Base-by-base conservation (phyloP, 2,113 vertebrate genomes). In the Vicugna pacos region DNA sequence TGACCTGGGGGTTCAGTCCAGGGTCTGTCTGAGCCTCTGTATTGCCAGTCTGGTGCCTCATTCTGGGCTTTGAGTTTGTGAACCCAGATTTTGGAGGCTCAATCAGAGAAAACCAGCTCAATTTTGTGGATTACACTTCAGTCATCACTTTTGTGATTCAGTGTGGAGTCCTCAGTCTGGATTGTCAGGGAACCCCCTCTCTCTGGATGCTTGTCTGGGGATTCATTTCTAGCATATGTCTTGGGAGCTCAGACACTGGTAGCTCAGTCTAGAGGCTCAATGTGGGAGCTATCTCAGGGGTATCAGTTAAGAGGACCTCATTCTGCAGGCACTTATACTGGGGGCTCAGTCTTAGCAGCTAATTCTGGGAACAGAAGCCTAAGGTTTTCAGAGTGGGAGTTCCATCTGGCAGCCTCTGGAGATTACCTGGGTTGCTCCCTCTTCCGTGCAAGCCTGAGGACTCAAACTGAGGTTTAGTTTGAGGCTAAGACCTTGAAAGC, bases 281-380 rank as follows among this genome's bases (percentile, higher is more conserved):
- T 75, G 80, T 62, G 79, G 56, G 69, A 75, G 26, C 69, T 75
- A 64, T 19, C n/a, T 65, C 35, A 35, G 10, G 38, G 9, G 16
- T 20, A 19, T 84, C 56, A 85, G 26, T 94, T 52, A 35, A 94
- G 60, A 81, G 26, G n/a, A 83, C 30, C 22, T 83, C 32, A 83
- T 94, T 89, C 76, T 73, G 56, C 15, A 42, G 54, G 22, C 65
- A 89, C 17, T 83, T 67, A 58, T 28, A 30, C 13, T 84, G 14
- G 19, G 22, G 38, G n/a, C 15, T 91, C 64, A 70, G 81, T 75
- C 58, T 89, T 89, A 20, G 35, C 35, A 54, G 50, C 24, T 94
- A 90, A 69, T 69, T 83, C 24, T 93, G 30, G 22, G 32, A 89
- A 84, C 17, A 50, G 56, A 83, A 94, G 7, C 60, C 77, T 89